Base-by-base conservation (phyloP, 2,113 vertebrate genomes). In the Forbesichthys agassizii region DNA sequence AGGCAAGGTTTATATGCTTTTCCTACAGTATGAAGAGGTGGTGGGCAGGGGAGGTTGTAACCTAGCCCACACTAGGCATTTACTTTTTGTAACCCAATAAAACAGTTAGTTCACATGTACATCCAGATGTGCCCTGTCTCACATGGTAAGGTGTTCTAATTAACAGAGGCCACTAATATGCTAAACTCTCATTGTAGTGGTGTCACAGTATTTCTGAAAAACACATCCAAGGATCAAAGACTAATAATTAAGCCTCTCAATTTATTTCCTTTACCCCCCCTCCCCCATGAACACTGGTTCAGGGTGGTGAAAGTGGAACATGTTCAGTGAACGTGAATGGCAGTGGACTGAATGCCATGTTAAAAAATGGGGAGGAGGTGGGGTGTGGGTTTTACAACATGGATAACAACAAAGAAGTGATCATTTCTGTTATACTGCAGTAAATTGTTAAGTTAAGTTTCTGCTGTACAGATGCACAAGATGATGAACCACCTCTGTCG, bases 141-240 rank as follows among this genome's bases (percentile, higher is more conserved):
- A 80, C 85, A 86, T 82, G 89, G 86, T 78, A 66, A 66, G 69
- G 79, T 76, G 76, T 72, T 89, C 89, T 92, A 93, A 88, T 82
- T 91, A 90, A 77, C 88, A 84, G 87, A 87, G 84, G 77, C 79
- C 85, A 88, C 92, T 93, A 94, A 94, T 90, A 92, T 60, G 71
- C 71, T 69, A 59, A 69, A 92, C 90, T 90, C 85, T 86, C 88
- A 94, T 94, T 94, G 92, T 94, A 82, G 80, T 81, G 3, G 85
- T 91, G 93, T 93, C 93, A 92, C 91, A 93, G 89, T 92, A 91
- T 92, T 93, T 88, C 92, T 83, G 92, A 94, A 92, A 93, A 93
- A 90, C 64, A 67, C 78, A 71, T 59, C 56, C 86, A 83, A 84
- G 90, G 91, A 94, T 94, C 93, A 94, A 94, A 94, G 92, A 81